Base-by-base conservation (phyloP, 2,888 invertebrate genomes). In the Microctonus brassicae region DNA sequence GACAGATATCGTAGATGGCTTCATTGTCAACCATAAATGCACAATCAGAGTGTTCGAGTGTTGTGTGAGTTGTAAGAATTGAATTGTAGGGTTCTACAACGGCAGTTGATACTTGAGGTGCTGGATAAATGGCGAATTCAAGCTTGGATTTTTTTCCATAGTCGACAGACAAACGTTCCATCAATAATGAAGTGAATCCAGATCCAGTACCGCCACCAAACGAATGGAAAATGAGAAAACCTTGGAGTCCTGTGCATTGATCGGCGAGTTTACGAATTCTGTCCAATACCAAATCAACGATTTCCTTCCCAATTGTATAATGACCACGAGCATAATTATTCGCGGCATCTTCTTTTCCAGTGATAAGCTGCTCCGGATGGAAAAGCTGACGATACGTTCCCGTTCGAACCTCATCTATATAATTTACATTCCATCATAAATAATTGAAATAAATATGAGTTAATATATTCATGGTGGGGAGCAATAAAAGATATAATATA, bases 261-360 rank as follows among this genome's bases (percentile, higher is more conserved):
- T 96, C 96, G 17, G 94, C 93, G 76, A 95, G 89, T 86, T 94
- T 95, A 77, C 95, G 90, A 78, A 96, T 89, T 76, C 95, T 90
- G 88, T 95, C 95, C 73, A 95, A 89, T 9, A 94, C 94, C 42
- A 95, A 90, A 82, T 95, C 95, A 26, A 96, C 94, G 82, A 96
- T 94, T 88, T 96, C 95, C 85, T 94, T 94, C 82, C 96, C 97
- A 85, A 96, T 94, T 81, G 96, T 96, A 90, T 96, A 96, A 89
- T 96, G 96, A 13, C 96, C 96, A 62, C 96, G 90, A 2, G 96
- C 96, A 81, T 96, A 96, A 89, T 96, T 96, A 88, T 96, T 96
- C 76, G 96, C 96, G 0, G 96, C 96, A 84, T 96, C 95, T 85
- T 95, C 95, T 87, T 96, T 96, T 76, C 96, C 96, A 61, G 95